phyloP scores from a whole-genome alignment of 2,888 invertebrate genomes.

The Halictus ligatus region DNA sequence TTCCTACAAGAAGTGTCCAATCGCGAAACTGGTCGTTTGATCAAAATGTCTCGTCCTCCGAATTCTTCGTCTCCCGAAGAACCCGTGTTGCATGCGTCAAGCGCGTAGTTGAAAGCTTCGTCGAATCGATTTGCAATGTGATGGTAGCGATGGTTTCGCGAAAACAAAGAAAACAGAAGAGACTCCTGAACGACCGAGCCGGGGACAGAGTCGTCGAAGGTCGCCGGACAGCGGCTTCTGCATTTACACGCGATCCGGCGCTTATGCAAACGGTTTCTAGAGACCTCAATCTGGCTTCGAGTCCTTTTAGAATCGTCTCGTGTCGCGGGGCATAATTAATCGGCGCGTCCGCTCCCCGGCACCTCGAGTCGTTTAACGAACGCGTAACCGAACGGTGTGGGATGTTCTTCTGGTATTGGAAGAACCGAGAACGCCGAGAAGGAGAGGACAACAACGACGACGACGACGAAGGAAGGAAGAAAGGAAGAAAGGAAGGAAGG shows the following conservation, averaged over 20 bases:
- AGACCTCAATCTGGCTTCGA: conserved; percentile 18
- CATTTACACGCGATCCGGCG: background rate
- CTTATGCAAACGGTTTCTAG: conserved; percentile 5
- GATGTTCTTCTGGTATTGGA: conserved; percentile 78
- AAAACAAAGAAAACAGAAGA: background rate
- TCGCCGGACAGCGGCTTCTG: background rate
- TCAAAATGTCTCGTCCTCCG: background rate
- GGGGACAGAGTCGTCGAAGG: conserved; percentile 15
- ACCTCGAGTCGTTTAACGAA: conserved; percentile 64
- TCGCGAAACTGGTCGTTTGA: background rate
- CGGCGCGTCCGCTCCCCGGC: conserved; percentile 25
- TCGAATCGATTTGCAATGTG: background rate
- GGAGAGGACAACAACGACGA: conserved; percentile 51
- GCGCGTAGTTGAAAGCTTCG: background rate
- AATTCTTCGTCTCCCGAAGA: background rate
- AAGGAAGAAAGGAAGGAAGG: conserved; percentile 50
- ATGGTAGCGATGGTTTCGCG: background rate
- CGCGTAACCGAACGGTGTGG: conserved; percentile 59
- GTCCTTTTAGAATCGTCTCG: conserved; percentile 17
- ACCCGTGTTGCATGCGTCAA: background rate
- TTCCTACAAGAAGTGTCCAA: background rate
- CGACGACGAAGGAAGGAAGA: conserved; percentile 8
- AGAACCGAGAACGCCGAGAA: conserved; percentile 23
- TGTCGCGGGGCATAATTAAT: conserved; percentile 55
- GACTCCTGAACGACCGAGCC: background rate